Base-by-base conservation (phyloP, 2,888 invertebrate genomes). In the Liodrosophila aerea region DNA sequence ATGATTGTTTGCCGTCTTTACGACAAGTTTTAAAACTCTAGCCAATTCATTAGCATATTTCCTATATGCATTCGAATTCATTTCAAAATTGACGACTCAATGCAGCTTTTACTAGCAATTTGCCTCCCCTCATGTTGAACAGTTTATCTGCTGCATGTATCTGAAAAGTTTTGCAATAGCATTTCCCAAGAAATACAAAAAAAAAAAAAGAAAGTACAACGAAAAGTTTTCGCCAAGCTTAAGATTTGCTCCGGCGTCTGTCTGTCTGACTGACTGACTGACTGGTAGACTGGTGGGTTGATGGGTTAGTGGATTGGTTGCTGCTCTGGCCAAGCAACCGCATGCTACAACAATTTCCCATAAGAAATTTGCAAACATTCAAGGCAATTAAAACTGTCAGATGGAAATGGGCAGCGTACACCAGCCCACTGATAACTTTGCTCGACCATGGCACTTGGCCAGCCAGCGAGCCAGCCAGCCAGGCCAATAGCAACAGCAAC, bases 341-440 rank as follows among this genome's bases (percentile, higher is more conserved):
- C 78, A 82, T 43, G 67, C 73, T 78, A 82, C 73, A 73, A 64
- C 77, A 72, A 81, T 63, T 68, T 60, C 56, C 60, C 73, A 78
- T 71, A 80, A 82, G 78, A 80, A 80, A 82, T 80, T 80, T 82
- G 76, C 83, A 82, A 80, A 76, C 78, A 80, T 82, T 82, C 81
- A 70, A 76, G 81, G 84, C 81, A 82, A 82, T 82, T 82, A 82
- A 82, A 82, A 84, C 81, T 77, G 81, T 81, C 81, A 73, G 76
- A 51, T 68, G 64, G 68, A 67, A 71, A 63, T 64, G 68, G 56
- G 57, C 53, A 7, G 52, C 39, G 47, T 39, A 47, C 29, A 51
- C 69, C 51, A 58, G 56, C 61, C 60, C 65, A 67, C 73, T 73
- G 78, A 78, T 78, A 78, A 77, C 65, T 81, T 77, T 76, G 66